A percentile compares a stretch with the other conserved stretches of the same genome.
Evolutionary conservation across 2,113 vertebrate species (phyloP).

Genomic region (Mormoops blainvillei): DNA sequence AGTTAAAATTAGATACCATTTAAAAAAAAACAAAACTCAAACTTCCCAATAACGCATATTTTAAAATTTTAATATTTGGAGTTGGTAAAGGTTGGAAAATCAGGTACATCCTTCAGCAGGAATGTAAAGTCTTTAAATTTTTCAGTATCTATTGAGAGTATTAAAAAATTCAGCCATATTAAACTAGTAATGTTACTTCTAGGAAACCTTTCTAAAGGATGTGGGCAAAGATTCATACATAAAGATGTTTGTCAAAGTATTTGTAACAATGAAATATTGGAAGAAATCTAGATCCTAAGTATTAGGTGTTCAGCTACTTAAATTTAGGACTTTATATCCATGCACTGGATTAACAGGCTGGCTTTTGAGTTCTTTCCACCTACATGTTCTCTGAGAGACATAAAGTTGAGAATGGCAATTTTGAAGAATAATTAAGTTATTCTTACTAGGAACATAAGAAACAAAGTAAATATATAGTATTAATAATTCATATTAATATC

Average conservation of each 20-base stretch:
- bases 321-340: neutral
- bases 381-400: neutral
- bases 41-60: neutral
- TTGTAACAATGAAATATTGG: neutral
- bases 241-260: neutral
- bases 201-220: neutral
- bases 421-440: neutral
- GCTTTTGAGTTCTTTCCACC: neutral
- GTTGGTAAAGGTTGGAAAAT: neutral
- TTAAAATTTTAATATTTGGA: neutral
- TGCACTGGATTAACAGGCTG: neutral
- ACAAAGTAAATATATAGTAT: neutral
- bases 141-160: neutral
- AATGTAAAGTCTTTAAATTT: slow-evolving; percentile 26
- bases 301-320: neutral
- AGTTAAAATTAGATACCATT: neutral
- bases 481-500: neutral
- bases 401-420: neutral
- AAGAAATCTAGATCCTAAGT: neutral
- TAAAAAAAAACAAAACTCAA: neutral
- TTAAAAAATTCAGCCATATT: neutral
- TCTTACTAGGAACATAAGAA: neutral
- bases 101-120: neutral
- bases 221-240: neutral
- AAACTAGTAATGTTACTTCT: neutral